Evolutionary conservation across 2,113 vertebrate species (phyloP).

Genomic region (Apus apus): DNA sequence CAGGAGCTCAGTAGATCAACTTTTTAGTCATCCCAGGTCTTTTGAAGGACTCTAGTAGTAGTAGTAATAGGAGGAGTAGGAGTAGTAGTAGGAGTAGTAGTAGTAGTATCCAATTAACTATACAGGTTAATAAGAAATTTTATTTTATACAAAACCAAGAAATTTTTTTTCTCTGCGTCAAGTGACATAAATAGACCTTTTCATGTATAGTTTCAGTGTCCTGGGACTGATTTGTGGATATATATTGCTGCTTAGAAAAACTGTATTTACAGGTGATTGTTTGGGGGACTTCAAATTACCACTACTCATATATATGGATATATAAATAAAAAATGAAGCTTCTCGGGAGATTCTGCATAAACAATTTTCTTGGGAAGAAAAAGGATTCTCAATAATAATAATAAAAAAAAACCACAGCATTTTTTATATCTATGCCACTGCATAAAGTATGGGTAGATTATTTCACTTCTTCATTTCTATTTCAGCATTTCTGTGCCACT

Average conservation of each 20-base stretch:
- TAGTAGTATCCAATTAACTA: constrained; percentile 71
- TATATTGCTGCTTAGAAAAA: constrained; percentile 56
- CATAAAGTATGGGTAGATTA: constrained; percentile 36
- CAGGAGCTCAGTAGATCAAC: constrained; percentile 40
- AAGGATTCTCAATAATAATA: constrained; percentile 59
- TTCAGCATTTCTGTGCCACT: constrained; percentile 43
- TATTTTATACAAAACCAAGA: constrained; percentile 10
- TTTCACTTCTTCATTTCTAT: constrained; percentile 39
- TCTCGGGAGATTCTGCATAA: constrained; percentile 62
- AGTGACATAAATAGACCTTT: constrained; percentile 47
- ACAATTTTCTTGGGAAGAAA: constrained; percentile 69
- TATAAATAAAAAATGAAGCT: constrained; percentile 70
- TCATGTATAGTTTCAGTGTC: constrained; percentile 19
- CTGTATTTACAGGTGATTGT: constrained; percentile 71
- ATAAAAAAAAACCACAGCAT: constrained; percentile 17
- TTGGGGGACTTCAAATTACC: constrained; percentile 67
- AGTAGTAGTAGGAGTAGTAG: constrained; percentile 38
- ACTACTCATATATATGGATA: constrained; percentile 62
- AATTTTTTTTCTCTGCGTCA: constrained; percentile 6
- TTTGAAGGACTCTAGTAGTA: neutral
- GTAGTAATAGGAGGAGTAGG: constrained; percentile 29
- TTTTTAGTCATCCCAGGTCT: constrained; percentile 12
- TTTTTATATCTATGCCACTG: constrained; percentile 31
- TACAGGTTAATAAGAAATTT: constrained; percentile 52
- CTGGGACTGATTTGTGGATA: constrained; percentile 60